Conservation (phyloP, 64 coral and sea anemone species). For the Cladopsammia gracilis region DNA sequence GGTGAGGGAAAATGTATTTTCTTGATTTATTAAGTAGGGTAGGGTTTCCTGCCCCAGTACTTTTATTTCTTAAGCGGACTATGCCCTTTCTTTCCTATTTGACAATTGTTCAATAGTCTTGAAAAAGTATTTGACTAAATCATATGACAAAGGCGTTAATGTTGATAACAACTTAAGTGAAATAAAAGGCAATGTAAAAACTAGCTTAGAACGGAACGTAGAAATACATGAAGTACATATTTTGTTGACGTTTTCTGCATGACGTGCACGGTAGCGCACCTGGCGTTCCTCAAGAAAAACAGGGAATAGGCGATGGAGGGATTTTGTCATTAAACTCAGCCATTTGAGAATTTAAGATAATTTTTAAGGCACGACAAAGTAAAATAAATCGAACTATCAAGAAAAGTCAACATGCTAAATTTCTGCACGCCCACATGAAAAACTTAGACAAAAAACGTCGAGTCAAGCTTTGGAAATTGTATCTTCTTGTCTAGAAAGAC, state of each 20-base stretch:
- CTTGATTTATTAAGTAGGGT: not conserved
- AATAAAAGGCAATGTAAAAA: not conserved
- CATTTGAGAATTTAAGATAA: not conserved
- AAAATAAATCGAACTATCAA: not conserved
- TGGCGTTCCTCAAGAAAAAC: not conserved
- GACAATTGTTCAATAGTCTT: not conserved
- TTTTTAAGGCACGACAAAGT: not conserved
- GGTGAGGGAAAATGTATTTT: not conserved
- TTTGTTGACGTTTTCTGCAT: constrained; percentile 11
- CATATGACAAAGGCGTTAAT: not conserved
- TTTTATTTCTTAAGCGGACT: not conserved
- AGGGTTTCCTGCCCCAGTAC: not conserved
- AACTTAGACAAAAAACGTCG: not conserved
- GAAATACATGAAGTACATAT: not conserved
- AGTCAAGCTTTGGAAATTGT: not conserved
- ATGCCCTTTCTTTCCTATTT: not conserved
- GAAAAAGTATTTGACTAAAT: not conserved
- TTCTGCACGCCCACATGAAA: not conserved
- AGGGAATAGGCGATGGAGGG: not conserved
- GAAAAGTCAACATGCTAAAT: not conserved
- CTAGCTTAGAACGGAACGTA: not conserved
- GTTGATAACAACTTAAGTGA: not conserved
- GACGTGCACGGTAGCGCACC: not conserved
- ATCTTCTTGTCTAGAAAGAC: not conserved
- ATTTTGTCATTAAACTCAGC: not conserved